phyloP scores from a whole-genome alignment of 2,113 vertebrate genomes.

The Formicarius rufipectus region DNA sequence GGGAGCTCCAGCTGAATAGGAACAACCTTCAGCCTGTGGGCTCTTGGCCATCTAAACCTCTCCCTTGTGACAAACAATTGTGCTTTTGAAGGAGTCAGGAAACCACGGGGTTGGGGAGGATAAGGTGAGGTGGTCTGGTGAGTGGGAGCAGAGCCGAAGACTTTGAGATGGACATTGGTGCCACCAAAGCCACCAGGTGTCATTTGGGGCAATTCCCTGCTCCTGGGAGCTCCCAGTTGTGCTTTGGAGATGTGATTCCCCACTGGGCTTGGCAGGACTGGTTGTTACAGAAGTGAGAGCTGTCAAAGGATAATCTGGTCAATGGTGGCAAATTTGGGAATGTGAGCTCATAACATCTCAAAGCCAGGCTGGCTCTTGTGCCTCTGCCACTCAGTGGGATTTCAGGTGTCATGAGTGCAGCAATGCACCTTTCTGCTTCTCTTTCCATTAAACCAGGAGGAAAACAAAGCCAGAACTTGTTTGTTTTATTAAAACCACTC shows the following conservation, averaged over 20 bases:
- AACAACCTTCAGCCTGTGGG: neutral
- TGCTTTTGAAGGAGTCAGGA: neutral
- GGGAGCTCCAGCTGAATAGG: neutral
- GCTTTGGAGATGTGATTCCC: neutral
- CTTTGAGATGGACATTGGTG: neutral
- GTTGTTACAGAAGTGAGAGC: neutral
- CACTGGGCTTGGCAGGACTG: neutral
- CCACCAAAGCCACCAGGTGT: neutral
- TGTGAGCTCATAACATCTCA: neutral
- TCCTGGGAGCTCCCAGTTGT: fast-evolving
- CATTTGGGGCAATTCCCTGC: neutral
- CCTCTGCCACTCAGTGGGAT: neutral
- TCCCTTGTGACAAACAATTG: neutral
- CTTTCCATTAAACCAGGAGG: neutral
- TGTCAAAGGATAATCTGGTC: neutral
- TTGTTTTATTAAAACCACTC: neutral
- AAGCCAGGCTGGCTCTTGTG: neutral
- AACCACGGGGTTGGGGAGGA: neutral
- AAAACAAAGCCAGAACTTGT: neutral
- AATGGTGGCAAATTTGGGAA: neutral
- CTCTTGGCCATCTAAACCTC: neutral
- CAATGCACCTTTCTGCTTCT: neutral
- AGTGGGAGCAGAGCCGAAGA: neutral
- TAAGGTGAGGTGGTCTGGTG: neutral
- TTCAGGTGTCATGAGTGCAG: neutral